A percentile compares a stretch with the other conserved stretches of the same genome.
Evolutionary conservation across 1,140 invertebrate species (phyloP).

Genomic region (Ceratosolen solmsi): DNA sequence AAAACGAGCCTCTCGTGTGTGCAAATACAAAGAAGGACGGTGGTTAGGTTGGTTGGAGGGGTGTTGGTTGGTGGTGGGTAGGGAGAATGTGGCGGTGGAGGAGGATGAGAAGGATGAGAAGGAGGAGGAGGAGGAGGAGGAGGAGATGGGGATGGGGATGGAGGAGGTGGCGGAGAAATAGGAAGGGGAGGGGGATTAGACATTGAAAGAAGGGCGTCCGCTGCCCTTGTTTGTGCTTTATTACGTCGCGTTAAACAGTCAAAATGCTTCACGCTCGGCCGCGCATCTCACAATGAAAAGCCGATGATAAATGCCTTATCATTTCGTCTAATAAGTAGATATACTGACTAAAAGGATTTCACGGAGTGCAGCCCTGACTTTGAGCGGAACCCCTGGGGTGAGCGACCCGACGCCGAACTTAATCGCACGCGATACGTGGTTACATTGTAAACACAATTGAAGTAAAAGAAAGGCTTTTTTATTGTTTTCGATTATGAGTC

Average conservation of each 20-base stretch:
- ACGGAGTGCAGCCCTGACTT: not conserved
- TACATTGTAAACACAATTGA: conserved; percentile 11
- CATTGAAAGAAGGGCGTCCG: no score
- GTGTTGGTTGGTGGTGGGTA: no score
- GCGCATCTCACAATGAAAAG: conserved; percentile 47
- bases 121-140: not conserved
- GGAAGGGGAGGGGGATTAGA: not conserved
- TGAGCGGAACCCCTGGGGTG: not conserved
- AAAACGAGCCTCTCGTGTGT: no score
- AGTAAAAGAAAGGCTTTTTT: not conserved
- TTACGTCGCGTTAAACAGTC: conserved; percentile 37
- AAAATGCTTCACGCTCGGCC: conserved; percentile 9
- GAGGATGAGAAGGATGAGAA: no score
- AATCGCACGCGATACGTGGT: conserved; percentile 51
- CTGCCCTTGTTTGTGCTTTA: conserved; percentile 43
- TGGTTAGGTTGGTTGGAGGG: not conserved
- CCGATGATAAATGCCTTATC: conserved; percentile 62
- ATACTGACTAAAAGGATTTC: not conserved
- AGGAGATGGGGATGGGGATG: not conserved
- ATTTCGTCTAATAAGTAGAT: conserved; percentile 60
- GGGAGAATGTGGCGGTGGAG: not conserved
- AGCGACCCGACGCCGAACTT: not conserved
- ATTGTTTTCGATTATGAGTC: not conserved
- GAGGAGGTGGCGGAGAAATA: not conserved
- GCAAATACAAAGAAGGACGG: not conserved